Percentiles rank a stretch among this genome's conserved stretches.
Evolutionary conservation across 2,797 vertebrate genomes (phyloP).

Genomic region (Melanotaenia pygmaea): DNA sequence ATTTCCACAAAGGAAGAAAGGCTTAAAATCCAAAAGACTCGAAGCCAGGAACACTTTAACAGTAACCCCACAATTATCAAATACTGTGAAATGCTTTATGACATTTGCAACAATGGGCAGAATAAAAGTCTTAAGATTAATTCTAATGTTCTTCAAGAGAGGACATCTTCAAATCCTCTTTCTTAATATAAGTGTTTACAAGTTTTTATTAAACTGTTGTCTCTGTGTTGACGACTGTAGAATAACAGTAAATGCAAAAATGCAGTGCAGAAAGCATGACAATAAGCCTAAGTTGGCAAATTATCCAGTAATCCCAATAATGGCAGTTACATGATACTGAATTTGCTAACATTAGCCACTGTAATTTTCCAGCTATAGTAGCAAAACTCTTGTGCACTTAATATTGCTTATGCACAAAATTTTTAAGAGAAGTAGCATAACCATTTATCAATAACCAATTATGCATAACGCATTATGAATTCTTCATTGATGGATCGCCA

Average conservation of each 20-base stretch:
- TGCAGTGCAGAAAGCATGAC: background rate
- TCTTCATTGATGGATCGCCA: background rate
- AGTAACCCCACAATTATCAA: background rate
- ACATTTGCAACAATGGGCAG: too few species aligned
- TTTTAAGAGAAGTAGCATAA: background rate
- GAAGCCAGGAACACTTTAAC: background rate
- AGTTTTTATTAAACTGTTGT: background rate
- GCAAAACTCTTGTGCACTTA: background rate
- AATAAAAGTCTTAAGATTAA: too few species aligned
- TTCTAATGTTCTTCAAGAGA: too few species aligned
- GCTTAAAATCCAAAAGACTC: background rate
- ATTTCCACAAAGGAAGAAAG: background rate
- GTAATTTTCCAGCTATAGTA: background rate
- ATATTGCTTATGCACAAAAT: constrained; percentile 1
- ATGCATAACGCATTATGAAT: background rate
- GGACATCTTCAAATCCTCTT: background rate
- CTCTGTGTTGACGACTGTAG: background rate
- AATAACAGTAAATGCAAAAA: constrained; percentile 6
- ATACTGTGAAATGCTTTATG: background rate
- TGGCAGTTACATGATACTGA: background rate
- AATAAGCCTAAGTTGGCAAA: background rate
- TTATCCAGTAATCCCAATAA: background rate
- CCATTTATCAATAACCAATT: background rate
- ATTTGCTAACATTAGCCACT: background rate
- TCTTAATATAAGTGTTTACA: background rate